These are phyloP conservation scores for Danio choprae DNA, from an alignment of 2,797 vertebrate species.

Conservation along the genomic window DNA sequence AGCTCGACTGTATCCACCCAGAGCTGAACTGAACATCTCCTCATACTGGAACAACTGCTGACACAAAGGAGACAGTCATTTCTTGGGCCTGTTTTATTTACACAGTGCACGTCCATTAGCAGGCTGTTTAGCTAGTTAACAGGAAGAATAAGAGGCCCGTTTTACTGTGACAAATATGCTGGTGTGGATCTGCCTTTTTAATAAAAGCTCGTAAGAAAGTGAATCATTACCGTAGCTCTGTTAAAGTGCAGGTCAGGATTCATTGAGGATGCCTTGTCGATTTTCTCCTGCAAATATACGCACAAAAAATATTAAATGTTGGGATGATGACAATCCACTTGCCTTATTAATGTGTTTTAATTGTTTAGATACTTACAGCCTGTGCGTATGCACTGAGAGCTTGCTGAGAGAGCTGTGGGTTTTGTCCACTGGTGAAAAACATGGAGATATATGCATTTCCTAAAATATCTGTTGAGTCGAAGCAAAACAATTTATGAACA, in stretches of 20 bases:
- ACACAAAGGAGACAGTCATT: neutral
- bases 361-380: conserved; percentile 80
- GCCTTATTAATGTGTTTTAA: neutral
- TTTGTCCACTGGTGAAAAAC: conserved; percentile 90
- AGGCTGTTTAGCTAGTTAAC: neutral
- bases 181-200: neutral
- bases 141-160: neutral
- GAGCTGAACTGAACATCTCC: conserved; percentile 87
- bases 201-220: neutral
- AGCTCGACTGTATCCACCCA: conserved; percentile 85
- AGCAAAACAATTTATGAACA: neutral
- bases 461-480: conserved; percentile 82
- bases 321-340: conserved; percentile 2
- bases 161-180: neutral
- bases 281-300: conserved; percentile 79
- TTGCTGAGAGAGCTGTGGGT: conserved; percentile 89
- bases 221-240: conserved; percentile 74
- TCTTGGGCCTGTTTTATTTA: neutral
- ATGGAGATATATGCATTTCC: conserved; percentile 91
- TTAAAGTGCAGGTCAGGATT: conserved; percentile 92
- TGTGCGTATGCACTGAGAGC: conserved; percentile 89
- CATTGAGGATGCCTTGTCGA: conserved; percentile 83
- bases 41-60: conserved; percentile 87
- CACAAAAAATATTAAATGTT: conserved; percentile 18
- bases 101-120: neutral